Conservation (phyloP, 2,797 vertebrate species). For the Salmo trutta region DNA sequence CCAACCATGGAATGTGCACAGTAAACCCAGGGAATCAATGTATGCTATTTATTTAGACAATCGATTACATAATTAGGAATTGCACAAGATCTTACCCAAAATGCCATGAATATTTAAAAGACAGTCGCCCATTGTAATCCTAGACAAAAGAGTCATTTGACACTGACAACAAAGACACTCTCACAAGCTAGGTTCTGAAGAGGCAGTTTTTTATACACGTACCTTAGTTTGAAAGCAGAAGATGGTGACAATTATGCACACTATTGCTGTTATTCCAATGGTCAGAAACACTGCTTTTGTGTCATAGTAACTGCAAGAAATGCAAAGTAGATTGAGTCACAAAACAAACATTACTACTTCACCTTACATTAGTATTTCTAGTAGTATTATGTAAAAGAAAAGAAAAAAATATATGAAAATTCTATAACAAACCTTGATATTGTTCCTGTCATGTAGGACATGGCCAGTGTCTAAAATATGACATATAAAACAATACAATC, state of each 20-base stretch:
- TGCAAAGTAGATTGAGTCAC: background rate
- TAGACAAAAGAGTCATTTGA: constrained; percentile 77
- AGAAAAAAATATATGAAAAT: background rate
- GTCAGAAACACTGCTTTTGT: constrained; percentile 88
- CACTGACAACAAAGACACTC: constrained; percentile 69
- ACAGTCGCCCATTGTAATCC: constrained; percentile 70
- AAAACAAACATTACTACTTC: background rate
- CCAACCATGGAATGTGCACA: background rate
- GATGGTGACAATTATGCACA: constrained; percentile 88
- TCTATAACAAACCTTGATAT: constrained; percentile 85
- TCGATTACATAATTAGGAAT: constrained; percentile 51
- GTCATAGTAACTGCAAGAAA: constrained; percentile 75
- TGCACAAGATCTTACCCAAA: constrained; percentile 49
- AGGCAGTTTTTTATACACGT: constrained; percentile 43
- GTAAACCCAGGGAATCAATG: constrained; percentile 7
- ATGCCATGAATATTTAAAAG: constrained; percentile 76
- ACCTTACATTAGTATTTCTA: background rate
- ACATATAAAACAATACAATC: constrained; percentile 17
- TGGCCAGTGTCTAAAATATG: constrained; percentile 83
- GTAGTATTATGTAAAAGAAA: too few species aligned
- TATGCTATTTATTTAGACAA: constrained; percentile 48
- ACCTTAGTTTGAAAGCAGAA: constrained; percentile 99
- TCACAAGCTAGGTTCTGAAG: constrained; percentile 51
- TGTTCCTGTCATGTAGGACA: constrained; percentile 90
- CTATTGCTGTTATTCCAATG: constrained; percentile 88